phyloP scores from a whole-genome alignment of 2,797 vertebrate genomes.

The Halcyon leucocephala region DNA sequence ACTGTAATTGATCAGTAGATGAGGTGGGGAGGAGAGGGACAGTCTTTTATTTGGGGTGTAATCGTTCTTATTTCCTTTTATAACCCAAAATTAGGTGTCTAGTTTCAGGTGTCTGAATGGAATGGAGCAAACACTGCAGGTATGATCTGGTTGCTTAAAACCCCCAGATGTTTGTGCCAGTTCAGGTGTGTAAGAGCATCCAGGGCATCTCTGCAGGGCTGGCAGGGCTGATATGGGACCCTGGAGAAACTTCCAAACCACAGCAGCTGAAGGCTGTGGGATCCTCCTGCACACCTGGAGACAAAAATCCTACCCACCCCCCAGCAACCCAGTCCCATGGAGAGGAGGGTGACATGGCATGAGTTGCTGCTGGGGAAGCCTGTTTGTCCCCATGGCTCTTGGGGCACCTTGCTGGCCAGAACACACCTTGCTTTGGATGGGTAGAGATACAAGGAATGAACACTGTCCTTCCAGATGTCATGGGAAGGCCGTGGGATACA shows the following conservation, averaged over 20 bases:
- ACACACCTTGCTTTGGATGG: not conserved
- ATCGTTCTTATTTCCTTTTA: not conserved
- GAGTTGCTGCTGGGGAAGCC: rapidly evolving
- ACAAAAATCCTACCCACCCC: not conserved
- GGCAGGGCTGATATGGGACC: not conserved
- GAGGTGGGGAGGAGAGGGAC: not conserved
- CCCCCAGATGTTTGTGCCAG: not conserved
- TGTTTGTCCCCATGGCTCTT: not conserved
- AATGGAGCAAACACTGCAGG: not conserved
- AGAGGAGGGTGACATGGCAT: not conserved
- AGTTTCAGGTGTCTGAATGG: not conserved
- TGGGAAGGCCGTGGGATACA: not conserved
- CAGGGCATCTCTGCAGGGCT: not conserved
- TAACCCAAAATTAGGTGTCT: not conserved
- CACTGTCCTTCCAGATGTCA: not conserved
- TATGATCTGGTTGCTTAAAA: not conserved
- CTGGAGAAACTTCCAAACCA: not conserved
- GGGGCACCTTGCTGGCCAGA: not conserved
- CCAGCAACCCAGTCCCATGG: no score
- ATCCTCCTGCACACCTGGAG: not conserved
- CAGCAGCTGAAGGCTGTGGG: not conserved
- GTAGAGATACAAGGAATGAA: not conserved
- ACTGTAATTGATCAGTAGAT: not conserved
- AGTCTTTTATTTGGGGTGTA: not conserved
- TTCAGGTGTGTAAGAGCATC: not conserved